These are phyloP conservation scores for Aplysina aerophoba DNA, from an alignment of 37 sponge, comb jelly and placozoan genomes.

Conservation along the genomic window DNA sequence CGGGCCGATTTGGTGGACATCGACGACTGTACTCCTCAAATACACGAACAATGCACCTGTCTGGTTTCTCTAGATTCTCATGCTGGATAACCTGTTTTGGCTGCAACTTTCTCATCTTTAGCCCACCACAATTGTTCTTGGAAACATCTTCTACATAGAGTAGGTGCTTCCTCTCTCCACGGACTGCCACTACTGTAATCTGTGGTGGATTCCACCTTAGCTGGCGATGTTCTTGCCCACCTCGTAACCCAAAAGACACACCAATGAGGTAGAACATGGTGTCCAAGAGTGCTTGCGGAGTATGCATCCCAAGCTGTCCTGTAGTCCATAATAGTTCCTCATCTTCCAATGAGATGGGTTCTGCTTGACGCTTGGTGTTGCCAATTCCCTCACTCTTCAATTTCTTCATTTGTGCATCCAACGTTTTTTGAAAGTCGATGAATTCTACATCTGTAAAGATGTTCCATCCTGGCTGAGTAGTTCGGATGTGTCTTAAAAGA, in stretches of 20 bases:
- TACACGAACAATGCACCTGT: not conserved
- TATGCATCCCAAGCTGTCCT: constrained; percentile 32
- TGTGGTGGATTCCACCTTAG: constrained; percentile 43
- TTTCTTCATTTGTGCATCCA: constrained; percentile 56
- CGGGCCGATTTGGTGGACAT: constrained; percentile 7
- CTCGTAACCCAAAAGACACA: constrained; percentile 32
- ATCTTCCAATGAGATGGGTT: constrained; percentile 46
- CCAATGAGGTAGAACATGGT: constrained; percentile 43
- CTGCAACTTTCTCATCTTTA: not conserved
- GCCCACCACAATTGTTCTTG: constrained; percentile 50
- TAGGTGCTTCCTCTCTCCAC: constrained; percentile 12
- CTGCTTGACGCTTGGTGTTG: constrained; percentile 35
- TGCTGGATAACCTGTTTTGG: not conserved
- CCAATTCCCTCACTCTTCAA: constrained; percentile 44
- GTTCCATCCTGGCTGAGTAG: constrained; percentile 10
- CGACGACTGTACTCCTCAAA: not conserved
- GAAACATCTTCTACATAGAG: constrained; percentile 43
- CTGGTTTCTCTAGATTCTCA: not conserved
- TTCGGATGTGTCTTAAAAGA: constrained; percentile 37
- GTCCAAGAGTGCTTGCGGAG: constrained; percentile 31
- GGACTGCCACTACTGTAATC: constrained; percentile 3
- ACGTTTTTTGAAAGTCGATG: constrained; percentile 27
- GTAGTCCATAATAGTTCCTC: constrained; percentile 48
- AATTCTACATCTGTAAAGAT: constrained; percentile 31
- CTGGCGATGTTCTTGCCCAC: constrained; percentile 51